phyloP scores from a whole-genome alignment of 2,888 invertebrate species.

The Ptychoptera albimana region DNA sequence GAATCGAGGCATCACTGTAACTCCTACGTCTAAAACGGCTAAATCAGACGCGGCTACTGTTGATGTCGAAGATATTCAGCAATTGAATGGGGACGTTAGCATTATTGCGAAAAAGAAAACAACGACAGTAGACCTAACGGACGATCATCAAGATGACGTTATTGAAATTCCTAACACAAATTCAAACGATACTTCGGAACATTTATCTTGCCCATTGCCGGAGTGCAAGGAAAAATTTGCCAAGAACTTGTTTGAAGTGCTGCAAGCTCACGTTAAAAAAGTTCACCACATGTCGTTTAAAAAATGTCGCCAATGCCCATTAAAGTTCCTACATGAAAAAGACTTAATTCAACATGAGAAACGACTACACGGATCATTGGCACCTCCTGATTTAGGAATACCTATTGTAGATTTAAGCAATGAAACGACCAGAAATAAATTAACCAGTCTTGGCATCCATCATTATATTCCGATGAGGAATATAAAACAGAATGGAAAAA shows the following conservation, averaged over 20 bases:
- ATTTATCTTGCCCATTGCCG: slow-evolving; percentile 17
- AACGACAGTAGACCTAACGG: slow-evolving; percentile 26
- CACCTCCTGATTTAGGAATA: slow-evolving; percentile 45
- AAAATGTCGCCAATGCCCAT: slow-evolving; percentile 54
- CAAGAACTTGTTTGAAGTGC: slow-evolving; percentile 18
- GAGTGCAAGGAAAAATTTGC: slow-evolving; percentile 33
- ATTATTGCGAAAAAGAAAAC: slow-evolving; percentile 37
- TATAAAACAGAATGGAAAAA: slow-evolving; percentile 37
- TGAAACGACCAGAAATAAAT: slow-evolving; percentile 44
- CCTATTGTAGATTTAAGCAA: slow-evolving; percentile 58
- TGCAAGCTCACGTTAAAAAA: slow-evolving; percentile 30
- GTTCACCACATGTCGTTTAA: slow-evolving; percentile 19
- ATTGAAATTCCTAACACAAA: neutral
- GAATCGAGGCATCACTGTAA: slow-evolving; percentile 61
- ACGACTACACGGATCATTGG: slow-evolving; percentile 34
- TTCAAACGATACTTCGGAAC: neutral
- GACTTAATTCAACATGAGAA: slow-evolving; percentile 45
- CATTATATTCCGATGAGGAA: slow-evolving; percentile 59
- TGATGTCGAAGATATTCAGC: slow-evolving; percentile 27
- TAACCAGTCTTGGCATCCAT: slow-evolving; percentile 50
- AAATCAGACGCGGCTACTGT: slow-evolving; percentile 30
- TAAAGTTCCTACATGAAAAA: slow-evolving; percentile 49
- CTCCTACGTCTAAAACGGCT: slow-evolving; percentile 38
- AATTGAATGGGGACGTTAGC: slow-evolving; percentile 43
- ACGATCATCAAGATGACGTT: slow-evolving; percentile 16